A percentile compares a stretch with the other conserved stretches of the same genome.
phyloP scores from a whole-genome alignment of 2,113 vertebrate species.

The Rhinogobius similis region DNA sequence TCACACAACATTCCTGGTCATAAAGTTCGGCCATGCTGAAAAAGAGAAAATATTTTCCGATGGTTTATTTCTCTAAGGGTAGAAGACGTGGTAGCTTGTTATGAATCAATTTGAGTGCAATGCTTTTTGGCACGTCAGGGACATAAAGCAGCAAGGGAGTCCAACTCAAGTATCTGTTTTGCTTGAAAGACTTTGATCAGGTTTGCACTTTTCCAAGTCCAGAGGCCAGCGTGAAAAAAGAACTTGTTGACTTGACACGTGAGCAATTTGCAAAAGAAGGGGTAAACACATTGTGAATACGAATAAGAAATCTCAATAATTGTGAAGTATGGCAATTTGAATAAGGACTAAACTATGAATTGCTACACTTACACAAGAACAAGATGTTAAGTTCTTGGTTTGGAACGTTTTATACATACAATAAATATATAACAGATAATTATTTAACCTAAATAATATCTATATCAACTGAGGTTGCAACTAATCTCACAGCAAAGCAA shows the following conservation, averaged over 20 bases:
- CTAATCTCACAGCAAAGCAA: not conserved
- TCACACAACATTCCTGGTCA: conserved; percentile 9
- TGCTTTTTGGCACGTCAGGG: conserved; percentile 15
- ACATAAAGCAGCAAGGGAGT: conserved; percentile 9
- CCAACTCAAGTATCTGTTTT: conserved; percentile 13
- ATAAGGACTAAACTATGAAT: no score
- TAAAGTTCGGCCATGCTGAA: conserved; percentile 10
- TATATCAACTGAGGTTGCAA: not conserved
- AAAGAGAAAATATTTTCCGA: conserved; percentile 26
- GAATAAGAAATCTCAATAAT: not conserved
- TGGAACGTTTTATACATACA: no score
- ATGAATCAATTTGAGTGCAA: conserved; percentile 14
- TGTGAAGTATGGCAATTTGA: no score
- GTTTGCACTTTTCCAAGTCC: conserved; percentile 22
- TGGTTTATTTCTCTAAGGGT: conserved; percentile 14
- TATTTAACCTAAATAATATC: not conserved
- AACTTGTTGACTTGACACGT: conserved; percentile 35
- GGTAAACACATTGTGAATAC: not conserved
- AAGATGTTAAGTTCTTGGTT: not conserved
- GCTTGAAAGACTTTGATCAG: conserved; percentile 15
- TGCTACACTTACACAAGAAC: not conserved
- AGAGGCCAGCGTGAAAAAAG: conserved; percentile 24
- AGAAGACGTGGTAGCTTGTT: conserved; percentile 8
- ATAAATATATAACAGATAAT: no score
- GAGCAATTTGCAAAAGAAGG: not conserved